Evolutionary conservation across 1,140 invertebrate species (phyloP).

Genomic region (Frieseomelitta varia): DNA sequence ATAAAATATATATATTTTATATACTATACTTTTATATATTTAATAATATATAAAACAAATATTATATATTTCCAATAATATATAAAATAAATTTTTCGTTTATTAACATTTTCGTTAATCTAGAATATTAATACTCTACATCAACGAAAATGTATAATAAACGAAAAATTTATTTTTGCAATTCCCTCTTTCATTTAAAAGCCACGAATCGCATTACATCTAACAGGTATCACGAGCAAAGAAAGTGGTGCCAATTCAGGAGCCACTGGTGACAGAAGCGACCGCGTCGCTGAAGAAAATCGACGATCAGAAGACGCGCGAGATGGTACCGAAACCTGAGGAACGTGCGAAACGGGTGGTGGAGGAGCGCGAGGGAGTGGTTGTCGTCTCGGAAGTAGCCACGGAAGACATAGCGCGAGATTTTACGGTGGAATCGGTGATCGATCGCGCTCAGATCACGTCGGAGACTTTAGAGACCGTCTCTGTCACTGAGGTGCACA

Average conservation of each 20-base stretch:
- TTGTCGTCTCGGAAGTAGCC: slow-evolving; percentile 84
- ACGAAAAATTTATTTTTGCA: not conserved
- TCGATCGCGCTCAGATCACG: slow-evolving; percentile 71
- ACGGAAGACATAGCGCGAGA: slow-evolving; percentile 81
- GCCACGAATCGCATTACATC: slow-evolving; percentile 12
- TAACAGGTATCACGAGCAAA: slow-evolving; percentile 77
- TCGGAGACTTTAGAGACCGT: slow-evolving; percentile 77
- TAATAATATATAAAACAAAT: no score
- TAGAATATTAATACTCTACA: not conserved
- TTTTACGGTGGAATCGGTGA: slow-evolving; percentile 69
- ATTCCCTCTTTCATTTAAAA: not conserved
- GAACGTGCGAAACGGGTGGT: slow-evolving; percentile 82
- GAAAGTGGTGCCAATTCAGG: slow-evolving; percentile 83
- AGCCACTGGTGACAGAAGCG: slow-evolving; percentile 84
- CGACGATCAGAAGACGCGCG: slow-evolving; percentile 80
- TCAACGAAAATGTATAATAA: not conserved
- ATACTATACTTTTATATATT: no score
- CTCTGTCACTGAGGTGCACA: slow-evolving; percentile 79
- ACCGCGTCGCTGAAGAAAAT: slow-evolving; percentile 85
- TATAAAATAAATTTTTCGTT: no score
- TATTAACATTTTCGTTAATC: no score
- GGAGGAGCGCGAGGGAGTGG: slow-evolving; percentile 82
- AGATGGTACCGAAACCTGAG: slow-evolving; percentile 73
- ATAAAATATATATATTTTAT: no score
- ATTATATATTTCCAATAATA: no score